A percentile compares a stretch with the other conserved stretches of the same genome.
Conservation (phyloP, 2,888 invertebrate species). For the Sminthurides aquaticus region DNA sequence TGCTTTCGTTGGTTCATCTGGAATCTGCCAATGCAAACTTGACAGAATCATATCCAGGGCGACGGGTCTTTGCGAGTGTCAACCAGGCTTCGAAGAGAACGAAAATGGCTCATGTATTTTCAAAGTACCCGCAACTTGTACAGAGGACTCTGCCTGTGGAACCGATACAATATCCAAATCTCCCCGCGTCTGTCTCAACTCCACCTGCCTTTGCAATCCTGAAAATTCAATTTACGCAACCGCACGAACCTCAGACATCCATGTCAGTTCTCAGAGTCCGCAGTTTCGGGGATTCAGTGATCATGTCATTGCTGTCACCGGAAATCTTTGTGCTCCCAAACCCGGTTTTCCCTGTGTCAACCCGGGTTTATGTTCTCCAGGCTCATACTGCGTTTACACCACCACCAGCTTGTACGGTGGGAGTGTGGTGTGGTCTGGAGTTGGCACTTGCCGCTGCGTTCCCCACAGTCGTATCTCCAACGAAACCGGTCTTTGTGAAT, state of each 20-base stretch:
- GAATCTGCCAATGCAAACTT: neutral
- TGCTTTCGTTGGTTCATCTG: neutral
- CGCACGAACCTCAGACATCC: neutral
- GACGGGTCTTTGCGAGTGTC: neutral
- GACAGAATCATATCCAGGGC: neutral
- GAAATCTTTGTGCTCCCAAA: neutral
- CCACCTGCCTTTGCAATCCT: neutral
- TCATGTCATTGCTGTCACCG: neutral
- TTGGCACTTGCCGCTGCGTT: neutral
- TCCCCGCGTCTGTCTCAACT: neutral
- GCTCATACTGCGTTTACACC: slow-evolving; percentile 3
- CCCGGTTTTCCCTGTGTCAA: neutral
- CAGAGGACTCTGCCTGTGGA: neutral
- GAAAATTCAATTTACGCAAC: neutral
- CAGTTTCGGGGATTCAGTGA: neutral
- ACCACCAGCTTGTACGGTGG: too few species aligned
- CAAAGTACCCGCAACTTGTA: neutral
- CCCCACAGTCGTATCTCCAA: neutral
- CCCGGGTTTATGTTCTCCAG: neutral
- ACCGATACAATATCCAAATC: neutral
- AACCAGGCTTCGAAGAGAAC: neutral
- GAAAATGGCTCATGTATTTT: neutral
- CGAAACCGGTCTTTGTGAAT: neutral
- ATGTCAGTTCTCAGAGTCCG: neutral
- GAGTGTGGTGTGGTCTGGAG: too few species aligned